These are phyloP conservation scores for Malachius bipustulatus DNA, from an alignment of 2,888 invertebrate species.

Conservation along the genomic window DNA sequence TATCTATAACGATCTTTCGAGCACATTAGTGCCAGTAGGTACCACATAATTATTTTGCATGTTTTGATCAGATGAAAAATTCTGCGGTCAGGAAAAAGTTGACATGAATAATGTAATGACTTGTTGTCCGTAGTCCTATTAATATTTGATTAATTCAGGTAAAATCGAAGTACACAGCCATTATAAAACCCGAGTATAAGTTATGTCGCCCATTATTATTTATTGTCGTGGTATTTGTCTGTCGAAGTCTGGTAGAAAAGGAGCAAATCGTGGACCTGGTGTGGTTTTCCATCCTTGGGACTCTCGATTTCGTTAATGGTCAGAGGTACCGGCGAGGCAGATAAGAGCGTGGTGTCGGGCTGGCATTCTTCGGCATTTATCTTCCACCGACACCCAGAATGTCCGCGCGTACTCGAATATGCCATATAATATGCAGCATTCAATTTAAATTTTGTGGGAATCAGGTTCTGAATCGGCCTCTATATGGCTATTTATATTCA, in stretches of 20 bases:
- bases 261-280: slow-evolving; percentile 16
- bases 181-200: too few species aligned
- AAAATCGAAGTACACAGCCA: too few species aligned
- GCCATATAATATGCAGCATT: slow-evolving; percentile 35
- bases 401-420: slow-evolving; percentile 32
- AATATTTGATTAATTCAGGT: too few species aligned
- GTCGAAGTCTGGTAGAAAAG: neutral
- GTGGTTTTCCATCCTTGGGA: slow-evolving; percentile 26
- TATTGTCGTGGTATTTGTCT: neutral
- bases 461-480: slow-evolving; percentile 30
- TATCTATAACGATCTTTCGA: too few species aligned
- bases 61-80: too few species aligned
- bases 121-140: too few species aligned
- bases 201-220: slow-evolving; percentile 1
- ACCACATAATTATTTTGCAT: too few species aligned
- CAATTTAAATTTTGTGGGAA: slow-evolving; percentile 35
- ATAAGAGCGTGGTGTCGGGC: slow-evolving; percentile 30
- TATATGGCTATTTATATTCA: slow-evolving; percentile 34
- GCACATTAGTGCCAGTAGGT: too few species aligned
- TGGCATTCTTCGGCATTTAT: slow-evolving; percentile 31
- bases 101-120: too few species aligned
- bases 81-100: too few species aligned
- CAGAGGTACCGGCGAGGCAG: too few species aligned
- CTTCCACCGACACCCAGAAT: slow-evolving; percentile 33
- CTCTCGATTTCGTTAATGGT: slow-evolving; percentile 33